Base-by-base conservation (phyloP, 2,888 invertebrate species). In the Pyrrhia umbra region DNA sequence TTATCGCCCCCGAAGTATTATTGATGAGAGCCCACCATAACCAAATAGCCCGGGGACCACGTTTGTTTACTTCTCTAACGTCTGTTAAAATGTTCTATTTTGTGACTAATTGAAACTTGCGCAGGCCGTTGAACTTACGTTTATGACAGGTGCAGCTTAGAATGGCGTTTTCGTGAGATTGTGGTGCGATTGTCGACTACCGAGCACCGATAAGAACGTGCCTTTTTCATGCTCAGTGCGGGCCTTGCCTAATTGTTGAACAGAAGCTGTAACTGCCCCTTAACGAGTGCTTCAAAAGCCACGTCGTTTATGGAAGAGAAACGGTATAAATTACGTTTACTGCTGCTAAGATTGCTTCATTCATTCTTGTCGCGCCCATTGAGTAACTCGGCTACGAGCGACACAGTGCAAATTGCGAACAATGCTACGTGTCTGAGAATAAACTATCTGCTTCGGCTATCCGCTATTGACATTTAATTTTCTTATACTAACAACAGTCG, bases 111-210 rank as follows among this genome's bases (percentile, higher is more conserved):
- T 93, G 92, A 92, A 92, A 88, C 84, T 80, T 73, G 70, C 68
- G 70, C 67, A 70, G 85, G 88, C 78, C 90, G 83, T 83, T 90
- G 90, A 92, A 86, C 93, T 81, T 80, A 77, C 81, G 82, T 85
- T 92, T 90, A 90, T 91, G 90, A 93, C 94, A 94, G 94, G 94
- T 95, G 94, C 93, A 92, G 90, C 83, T 84, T 67, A 72, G 80
- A 92, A 94, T 94, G 90, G 93, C 83, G 83, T 91, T 92, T 92
- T 94, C 94, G 94, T 95, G 94, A 95, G 94, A 95, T 95, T 90
- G 89, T 88, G 85, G 79, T 52, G 80, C 80, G 94, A 95, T 94
- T 88, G 86, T 82, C 68, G 84, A 91, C 92, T 92, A 90, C 92
- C 80, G 91, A 85, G 83, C 62, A 61, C 76, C 75, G 94, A 93